Evolutionary conservation across 2,113 vertebrate genomes (phyloP).

Genomic region (Epinephelus fuscoguttatus): DNA sequence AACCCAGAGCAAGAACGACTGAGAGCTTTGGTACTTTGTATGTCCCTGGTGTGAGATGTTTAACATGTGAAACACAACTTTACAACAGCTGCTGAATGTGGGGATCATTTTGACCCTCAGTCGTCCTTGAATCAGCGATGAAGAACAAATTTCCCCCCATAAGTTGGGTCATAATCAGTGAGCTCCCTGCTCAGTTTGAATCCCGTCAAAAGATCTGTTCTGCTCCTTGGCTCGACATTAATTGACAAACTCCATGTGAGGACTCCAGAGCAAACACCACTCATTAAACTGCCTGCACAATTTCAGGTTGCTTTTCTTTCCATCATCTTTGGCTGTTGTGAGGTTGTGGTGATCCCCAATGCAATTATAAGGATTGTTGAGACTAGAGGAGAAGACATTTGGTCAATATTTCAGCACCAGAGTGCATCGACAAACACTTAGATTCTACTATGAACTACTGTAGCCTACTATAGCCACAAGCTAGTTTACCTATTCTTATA

Average conservation of each 20-base stretch:
- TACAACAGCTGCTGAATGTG: background rate
- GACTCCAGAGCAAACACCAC: background rate
- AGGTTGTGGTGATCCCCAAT: slow-evolving; percentile 30
- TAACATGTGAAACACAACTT: slow-evolving; percentile 10
- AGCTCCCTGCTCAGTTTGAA: background rate
- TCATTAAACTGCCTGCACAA: slow-evolving; percentile 17
- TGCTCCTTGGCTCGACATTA: slow-evolving; percentile 10
- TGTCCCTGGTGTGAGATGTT: background rate
- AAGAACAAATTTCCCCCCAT: background rate
- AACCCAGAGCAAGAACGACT: slow-evolving; percentile 8
- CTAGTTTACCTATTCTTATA: slow-evolving; percentile 81
- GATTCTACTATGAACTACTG: slow-evolving; percentile 79
- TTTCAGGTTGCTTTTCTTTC: slow-evolving; percentile 19
- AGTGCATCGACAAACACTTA: slow-evolving; percentile 72
- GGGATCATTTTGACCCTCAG: slow-evolving; percentile 14
- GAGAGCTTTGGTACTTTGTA: slow-evolving; percentile 3
- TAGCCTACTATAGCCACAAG: slow-evolving; percentile 83
- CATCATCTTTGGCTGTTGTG: slow-evolving; percentile 26
- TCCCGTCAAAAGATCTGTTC: slow-evolving; percentile 9
- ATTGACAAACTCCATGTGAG: slow-evolving; percentile 20
- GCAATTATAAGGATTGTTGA: slow-evolving; percentile 22
- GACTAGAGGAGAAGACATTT: slow-evolving; percentile 15
- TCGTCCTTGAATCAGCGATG: background rate
- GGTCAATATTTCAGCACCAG: slow-evolving; percentile 79
- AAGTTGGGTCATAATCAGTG: slow-evolving; percentile 14